phyloP scores from a whole-genome alignment of 2,797 vertebrate genomes.

The Tarsius wallacei region DNA sequence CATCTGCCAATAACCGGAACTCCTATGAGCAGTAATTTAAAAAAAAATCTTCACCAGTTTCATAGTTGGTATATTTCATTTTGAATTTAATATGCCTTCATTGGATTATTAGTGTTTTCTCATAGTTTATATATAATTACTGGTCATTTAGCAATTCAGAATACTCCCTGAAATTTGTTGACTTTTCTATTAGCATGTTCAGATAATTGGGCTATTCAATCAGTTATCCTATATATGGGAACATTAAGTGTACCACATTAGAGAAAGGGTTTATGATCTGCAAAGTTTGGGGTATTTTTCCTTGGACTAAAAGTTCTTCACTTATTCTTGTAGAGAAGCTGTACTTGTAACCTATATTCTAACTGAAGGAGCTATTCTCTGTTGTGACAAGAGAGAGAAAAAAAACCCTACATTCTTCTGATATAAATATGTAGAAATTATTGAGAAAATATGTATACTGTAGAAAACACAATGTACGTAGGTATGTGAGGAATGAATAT shows the following conservation, averaged over 20 bases:
- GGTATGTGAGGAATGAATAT: not conserved
- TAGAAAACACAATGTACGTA: not conserved
- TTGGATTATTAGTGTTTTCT: not conserved
- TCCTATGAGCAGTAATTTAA: not conserved
- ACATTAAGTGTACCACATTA: not conserved
- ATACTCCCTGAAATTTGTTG: not conserved
- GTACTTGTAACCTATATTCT: not conserved
- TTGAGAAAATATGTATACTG: not conserved
- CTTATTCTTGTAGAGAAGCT: not conserved
- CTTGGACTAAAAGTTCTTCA: not conserved
- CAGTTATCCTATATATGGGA: not conserved
- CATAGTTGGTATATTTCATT: slow-evolving; percentile 11
- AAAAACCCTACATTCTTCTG: not conserved
- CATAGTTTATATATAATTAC: not conserved
- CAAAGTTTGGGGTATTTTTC: not conserved
- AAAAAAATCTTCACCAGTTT: not conserved
- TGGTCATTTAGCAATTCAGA: not conserved
- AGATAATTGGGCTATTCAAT: not conserved
- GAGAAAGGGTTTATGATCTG: not conserved
- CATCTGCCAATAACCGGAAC: not conserved
- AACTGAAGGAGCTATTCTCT: too few relatives aligned
- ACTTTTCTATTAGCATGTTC: not conserved
- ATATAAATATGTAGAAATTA: slow-evolving; percentile 8
- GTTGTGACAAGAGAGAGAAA: too few relatives aligned
- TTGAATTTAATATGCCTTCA: not conserved